phyloP scores from a whole-genome alignment of 2,113 vertebrate genomes.

The Tyto alba region DNA sequence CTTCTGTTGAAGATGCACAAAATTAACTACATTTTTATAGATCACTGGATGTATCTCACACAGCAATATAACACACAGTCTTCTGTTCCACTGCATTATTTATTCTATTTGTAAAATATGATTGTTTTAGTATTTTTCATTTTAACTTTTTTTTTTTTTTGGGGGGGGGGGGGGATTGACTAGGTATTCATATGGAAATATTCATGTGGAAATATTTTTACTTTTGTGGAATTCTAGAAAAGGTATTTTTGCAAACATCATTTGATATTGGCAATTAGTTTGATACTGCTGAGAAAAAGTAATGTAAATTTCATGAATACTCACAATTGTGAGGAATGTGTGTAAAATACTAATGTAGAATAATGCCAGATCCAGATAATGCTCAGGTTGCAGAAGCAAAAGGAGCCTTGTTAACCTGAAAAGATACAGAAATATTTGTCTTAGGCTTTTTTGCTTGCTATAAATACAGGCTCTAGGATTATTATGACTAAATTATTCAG shows the following conservation, averaged over 20 bases:
- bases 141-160: slow-evolving; percentile 10
- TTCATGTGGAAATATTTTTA: not conserved
- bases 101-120: not conserved
- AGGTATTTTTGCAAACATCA: not conserved
- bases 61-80: not conserved
- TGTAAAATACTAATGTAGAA: slow-evolving; percentile 37
- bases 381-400: not conserved
- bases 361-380: not conserved
- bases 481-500: not conserved
- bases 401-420: not conserved
- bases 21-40: slow-evolving; percentile 6
- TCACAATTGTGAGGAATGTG: slow-evolving; percentile 32
- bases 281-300: slow-evolving; percentile 35
- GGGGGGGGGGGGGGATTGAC: not conserved
- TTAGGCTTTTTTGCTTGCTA: not conserved
- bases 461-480: not conserved
- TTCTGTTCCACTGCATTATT: slow-evolving; percentile 45
- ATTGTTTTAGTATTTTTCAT: not conserved
- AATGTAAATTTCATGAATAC: slow-evolving; percentile 41
- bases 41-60: not conserved
- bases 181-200: slow-evolving; percentile 16
- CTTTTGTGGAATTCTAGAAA: not conserved
- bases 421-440: not conserved
- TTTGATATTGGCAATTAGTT: slow-evolving; percentile 31
- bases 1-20: not conserved